These are phyloP conservation scores for Drosophila asahinai DNA, from an alignment of 1,140 invertebrate species.

Conservation along the genomic window DNA sequence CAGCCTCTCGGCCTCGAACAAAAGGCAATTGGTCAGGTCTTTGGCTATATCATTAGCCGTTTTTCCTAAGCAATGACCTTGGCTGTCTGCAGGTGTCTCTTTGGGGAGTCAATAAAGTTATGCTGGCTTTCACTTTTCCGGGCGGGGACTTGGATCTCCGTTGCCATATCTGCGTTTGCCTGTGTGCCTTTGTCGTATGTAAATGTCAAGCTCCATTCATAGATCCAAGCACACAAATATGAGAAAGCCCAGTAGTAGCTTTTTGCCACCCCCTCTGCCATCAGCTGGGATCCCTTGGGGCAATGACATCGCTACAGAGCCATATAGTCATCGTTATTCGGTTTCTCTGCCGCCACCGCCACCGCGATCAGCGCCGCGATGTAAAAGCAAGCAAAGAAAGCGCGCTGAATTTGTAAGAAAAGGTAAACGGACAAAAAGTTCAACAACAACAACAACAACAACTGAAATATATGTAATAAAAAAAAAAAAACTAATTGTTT, in stretches of 20 bases:
- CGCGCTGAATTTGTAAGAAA: constrained; percentile 70
- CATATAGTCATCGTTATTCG: constrained; percentile 16
- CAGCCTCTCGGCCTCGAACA: constrained; percentile 40
- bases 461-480: constrained; percentile 22
- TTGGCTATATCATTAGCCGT: constrained; percentile 45
- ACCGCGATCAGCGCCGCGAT: constrained; percentile 23
- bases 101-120: constrained; percentile 53
- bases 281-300: constrained; percentile 43
- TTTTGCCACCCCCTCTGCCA: constrained; percentile 26
- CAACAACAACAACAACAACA: constrained; percentile 9
- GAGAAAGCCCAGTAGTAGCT: constrained; percentile 68
- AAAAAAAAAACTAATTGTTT: constrained; percentile 70
- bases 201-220: constrained; percentile 54
- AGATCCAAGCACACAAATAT: constrained; percentile 24
- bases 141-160: constrained; percentile 19
- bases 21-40: constrained; percentile 45
- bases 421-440: constrained; percentile 49
- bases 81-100: constrained; percentile 62
- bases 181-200: constrained; percentile 16
- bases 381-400: constrained; percentile 61
- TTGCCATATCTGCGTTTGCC: constrained; percentile 2
- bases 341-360: constrained; percentile 52
- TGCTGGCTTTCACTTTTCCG: constrained; percentile 68
- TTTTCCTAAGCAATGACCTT: constrained; percentile 63
- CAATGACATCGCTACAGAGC: constrained; percentile 56